These are phyloP conservation scores for Mesocentrotus franciscanus DNA, from an alignment of 53 echinoderm and acorn worm species.

Conservation along the genomic window DNA sequence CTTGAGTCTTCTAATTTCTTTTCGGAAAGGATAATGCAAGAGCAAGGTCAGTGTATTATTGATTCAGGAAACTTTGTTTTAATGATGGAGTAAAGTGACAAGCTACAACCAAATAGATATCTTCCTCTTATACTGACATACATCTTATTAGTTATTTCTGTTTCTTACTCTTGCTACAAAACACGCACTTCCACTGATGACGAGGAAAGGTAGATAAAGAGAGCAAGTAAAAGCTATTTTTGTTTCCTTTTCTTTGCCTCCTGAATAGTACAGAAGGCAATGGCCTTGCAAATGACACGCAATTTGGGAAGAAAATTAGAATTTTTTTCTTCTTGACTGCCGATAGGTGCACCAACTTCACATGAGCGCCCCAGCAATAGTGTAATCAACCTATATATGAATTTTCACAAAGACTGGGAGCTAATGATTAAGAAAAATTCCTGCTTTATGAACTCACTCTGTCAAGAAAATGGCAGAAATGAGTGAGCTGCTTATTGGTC, in stretches of 20 bases:
- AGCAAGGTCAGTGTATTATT: conserved; percentile 36
- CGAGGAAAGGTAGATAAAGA: neutral
- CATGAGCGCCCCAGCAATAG: conserved; percentile 26
- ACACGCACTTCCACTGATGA: conserved; percentile 44
- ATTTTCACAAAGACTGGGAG: conserved; percentile 28
- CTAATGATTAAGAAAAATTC: conserved; percentile 60
- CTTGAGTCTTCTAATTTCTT: neutral
- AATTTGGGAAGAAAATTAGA: conserved; percentile 60
- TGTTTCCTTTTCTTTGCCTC: conserved; percentile 38
- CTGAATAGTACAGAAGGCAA: conserved; percentile 53
- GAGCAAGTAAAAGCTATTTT: conserved; percentile 37
- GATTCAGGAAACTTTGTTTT: conserved; percentile 59
- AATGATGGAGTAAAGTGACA: conserved; percentile 59
- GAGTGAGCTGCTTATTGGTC: conserved; percentile 56
- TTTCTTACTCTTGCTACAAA: conserved; percentile 2
- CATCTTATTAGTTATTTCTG: conserved; percentile 26
- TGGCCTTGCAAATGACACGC: conserved; percentile 63
- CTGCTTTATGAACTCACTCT: conserved; percentile 47
- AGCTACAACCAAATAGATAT: conserved; percentile 25
- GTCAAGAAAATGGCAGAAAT: conserved; percentile 40
- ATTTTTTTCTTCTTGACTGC: conserved; percentile 33
- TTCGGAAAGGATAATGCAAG: neutral
- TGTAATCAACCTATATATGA: conserved; percentile 54
- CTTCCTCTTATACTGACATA: conserved; percentile 63
- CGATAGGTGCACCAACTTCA: conserved; percentile 11